Evolutionary conservation across 2,113 vertebrate species (phyloP), one percentile per base, ranked within the genome.

Genomic region (Malaclemys terrapin): DNA sequence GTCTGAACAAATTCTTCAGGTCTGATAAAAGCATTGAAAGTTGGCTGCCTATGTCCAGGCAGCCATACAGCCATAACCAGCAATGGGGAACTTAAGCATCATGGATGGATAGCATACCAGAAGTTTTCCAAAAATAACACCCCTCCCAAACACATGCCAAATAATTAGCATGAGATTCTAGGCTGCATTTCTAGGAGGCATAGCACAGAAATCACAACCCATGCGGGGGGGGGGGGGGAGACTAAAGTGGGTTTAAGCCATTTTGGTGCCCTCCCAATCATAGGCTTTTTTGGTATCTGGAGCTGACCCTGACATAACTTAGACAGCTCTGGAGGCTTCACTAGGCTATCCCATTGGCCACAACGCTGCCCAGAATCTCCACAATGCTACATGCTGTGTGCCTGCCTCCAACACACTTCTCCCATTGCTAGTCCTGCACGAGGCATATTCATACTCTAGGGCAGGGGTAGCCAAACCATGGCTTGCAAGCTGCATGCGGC

Each of bases 141-240:
- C 4, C 78, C 88, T 8, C 50, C 8, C 35, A 91, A 38, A 25
- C 6, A 65, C 75, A 31, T 89, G 54, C 19, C 87, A 19, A 83
- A 83, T 89, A 75, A 12, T 62, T 27, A n/a, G 11, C 7, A 27
- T 78, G 20, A 69, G 38, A 89, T 85, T 53, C n/a, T 85, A 59
- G 29, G 11, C 6, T 29, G 76, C 27, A 65, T 17, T 78, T 88
- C 25, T 45, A 91, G 62, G n/a, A 89, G 84, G 6, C 25, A 69
- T 7, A 12, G 17, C 10, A 88, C 42, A 91, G 94, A 94, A 80
- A n/a, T 57, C 87, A 69, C 5, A 45, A 11, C 29, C 82, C 2
- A 0, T 27, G 4, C 8, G 0, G 10, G 5, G 17, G 12, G n/a
- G 59, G 20, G 42, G 90, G 27, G 38, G 4, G 38, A n/a, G 24